These are phyloP conservation scores for Progne subis DNA, from an alignment of 2,113 vertebrate species.

Conservation along the genomic window DNA sequence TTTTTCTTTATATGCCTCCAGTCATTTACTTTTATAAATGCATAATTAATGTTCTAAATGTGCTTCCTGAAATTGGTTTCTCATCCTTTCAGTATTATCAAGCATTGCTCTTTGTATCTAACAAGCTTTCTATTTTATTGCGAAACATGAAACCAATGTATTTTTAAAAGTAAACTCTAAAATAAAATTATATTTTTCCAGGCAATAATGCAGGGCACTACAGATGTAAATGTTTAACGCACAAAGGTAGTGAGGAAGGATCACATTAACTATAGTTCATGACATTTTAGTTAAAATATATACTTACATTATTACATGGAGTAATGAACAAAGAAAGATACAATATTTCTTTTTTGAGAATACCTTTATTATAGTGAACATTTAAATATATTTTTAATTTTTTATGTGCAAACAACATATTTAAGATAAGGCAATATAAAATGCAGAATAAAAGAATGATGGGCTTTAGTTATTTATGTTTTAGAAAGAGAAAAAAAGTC, in stretches of 20 bases:
- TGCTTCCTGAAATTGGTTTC: not conserved
- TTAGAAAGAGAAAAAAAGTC: not conserved
- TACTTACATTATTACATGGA: not conserved
- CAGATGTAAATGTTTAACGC: not conserved
- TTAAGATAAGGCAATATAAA: not conserved
- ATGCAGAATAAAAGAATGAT: not conserved
- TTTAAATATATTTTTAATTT: not conserved
- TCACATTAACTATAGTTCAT: not conserved
- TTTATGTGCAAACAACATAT: not conserved
- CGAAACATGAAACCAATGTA: not conserved
- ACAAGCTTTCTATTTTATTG: not conserved
- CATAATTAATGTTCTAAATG: not conserved
- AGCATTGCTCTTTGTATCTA: not conserved
- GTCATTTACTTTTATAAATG: not conserved
- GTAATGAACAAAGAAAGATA: not conserved
- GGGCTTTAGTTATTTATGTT: not conserved
- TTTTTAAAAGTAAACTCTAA: not conserved
- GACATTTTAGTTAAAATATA: slow-evolving; percentile 9
- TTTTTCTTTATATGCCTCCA: not conserved
- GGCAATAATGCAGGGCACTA: not conserved
- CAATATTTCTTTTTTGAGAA: not conserved
- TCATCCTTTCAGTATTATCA: not conserved
- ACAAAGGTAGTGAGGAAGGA: not conserved
- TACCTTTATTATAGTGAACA: not conserved
- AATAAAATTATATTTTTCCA: not conserved